Conservation (phyloP, 2,888 invertebrate genomes). For the Criorhina ranunculi region DNA sequence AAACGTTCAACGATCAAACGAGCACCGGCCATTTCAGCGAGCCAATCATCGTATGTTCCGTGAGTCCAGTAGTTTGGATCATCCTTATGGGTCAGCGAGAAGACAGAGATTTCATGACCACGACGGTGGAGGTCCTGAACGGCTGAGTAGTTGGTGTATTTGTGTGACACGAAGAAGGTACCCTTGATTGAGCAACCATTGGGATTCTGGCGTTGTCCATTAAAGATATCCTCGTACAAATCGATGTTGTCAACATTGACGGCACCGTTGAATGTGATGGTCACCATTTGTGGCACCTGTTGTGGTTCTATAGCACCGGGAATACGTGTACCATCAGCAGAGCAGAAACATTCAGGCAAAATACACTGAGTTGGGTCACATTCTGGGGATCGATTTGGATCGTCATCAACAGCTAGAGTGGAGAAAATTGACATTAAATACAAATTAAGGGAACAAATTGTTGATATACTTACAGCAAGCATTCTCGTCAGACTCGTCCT, state of each 20-base stretch:
- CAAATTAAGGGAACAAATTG: background rate
- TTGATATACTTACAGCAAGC: slow-evolving; percentile 92
- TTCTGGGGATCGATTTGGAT: slow-evolving; percentile 96
- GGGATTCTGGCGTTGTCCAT: slow-evolving; percentile 93
- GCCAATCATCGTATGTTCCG: slow-evolving; percentile 95
- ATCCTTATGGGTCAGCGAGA: slow-evolving; percentile 96
- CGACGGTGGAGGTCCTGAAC: slow-evolving; percentile 94
- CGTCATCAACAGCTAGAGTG: slow-evolving; percentile 91
- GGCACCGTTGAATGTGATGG: slow-evolving; percentile 96
- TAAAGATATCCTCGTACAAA: slow-evolving; percentile 95
- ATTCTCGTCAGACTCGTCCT: slow-evolving; percentile 97
- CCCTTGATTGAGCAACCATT: slow-evolving; percentile 95
- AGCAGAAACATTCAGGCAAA: slow-evolving; percentile 96
- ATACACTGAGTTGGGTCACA: slow-evolving; percentile 95
- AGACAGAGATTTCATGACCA: slow-evolving; percentile 96
- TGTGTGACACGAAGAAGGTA: slow-evolving; percentile 96
- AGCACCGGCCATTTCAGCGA: slow-evolving; percentile 97
- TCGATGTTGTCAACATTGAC: slow-evolving; percentile 97
- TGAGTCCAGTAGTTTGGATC: slow-evolving; percentile 95
- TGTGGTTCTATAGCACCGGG: slow-evolving; percentile 93
- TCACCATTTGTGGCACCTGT: slow-evolving; percentile 97
- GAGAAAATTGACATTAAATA: background rate
- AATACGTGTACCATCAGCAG: slow-evolving; percentile 95
- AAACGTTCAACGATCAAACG: slow-evolving; percentile 94
- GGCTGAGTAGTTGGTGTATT: slow-evolving; percentile 95